A percentile compares a stretch with the other conserved stretches of the same genome.
phyloP scores from a whole-genome alignment of 2,797 vertebrate species.

The Halcyon chelicuti region DNA sequence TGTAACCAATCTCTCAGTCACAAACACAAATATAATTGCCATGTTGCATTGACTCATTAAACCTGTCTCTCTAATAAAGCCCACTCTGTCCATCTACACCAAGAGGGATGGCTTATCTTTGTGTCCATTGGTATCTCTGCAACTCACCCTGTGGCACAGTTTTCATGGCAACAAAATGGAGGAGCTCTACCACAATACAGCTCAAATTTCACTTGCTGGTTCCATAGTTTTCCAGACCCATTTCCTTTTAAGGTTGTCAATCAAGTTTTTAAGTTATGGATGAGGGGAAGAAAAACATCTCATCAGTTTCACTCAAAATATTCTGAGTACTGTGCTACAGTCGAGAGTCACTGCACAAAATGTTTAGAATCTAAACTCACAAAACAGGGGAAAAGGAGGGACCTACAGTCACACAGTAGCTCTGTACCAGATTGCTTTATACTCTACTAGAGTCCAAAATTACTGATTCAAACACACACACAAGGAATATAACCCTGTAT shows the following conservation, averaged over 20 bases:
- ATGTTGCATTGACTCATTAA: not conserved
- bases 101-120: not conserved
- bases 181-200: not conserved
- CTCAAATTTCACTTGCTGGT: not conserved
- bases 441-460: not conserved
- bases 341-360: not conserved
- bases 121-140: rapidly evolving
- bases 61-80: not conserved
- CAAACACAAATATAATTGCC: not conserved
- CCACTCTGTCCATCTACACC: not conserved
- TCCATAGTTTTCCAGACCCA: not conserved
- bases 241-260: not conserved
- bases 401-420: not conserved
- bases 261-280: not conserved
- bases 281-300: rapidly evolving
- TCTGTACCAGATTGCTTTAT: not conserved
- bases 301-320: not conserved
- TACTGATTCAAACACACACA: not conserved
- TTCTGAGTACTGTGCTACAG: not conserved
- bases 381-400: not conserved
- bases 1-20: not conserved
- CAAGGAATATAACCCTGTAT: not conserved
- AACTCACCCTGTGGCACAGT: not conserved
- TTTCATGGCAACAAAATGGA: not conserved
- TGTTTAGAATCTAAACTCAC: not conserved